phyloP scores from a whole-genome alignment of 2,888 invertebrate genomes.

The Endotricha flammealis region DNA sequence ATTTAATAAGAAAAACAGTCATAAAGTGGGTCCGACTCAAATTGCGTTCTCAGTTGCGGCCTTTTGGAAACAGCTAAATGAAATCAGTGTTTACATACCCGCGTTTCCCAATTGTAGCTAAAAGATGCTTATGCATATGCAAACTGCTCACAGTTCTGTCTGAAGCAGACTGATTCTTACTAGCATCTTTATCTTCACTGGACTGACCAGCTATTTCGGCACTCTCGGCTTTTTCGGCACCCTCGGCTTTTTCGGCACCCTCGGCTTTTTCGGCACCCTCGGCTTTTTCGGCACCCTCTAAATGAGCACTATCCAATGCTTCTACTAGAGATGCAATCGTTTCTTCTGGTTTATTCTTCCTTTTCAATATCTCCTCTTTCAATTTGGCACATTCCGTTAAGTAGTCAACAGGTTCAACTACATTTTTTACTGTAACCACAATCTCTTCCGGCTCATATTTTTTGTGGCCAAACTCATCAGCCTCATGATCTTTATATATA shows the following conservation, averaged over 20 bases:
- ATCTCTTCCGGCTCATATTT: slow-evolving; percentile 62
- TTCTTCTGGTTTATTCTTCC: slow-evolving; percentile 45
- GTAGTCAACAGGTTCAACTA: slow-evolving; percentile 40
- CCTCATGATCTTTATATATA: slow-evolving; percentile 63
- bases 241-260: slow-evolving; percentile 7
- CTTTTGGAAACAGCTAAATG: too few species aligned
- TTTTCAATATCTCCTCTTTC: slow-evolving; percentile 54
- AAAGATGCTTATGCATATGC: slow-evolving; percentile 68
- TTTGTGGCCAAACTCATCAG: slow-evolving; percentile 69
- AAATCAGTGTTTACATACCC: too few species aligned
- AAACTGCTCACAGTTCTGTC: slow-evolving; percentile 25
- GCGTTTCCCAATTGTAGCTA: slow-evolving; percentile 83
- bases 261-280: slow-evolving; percentile 6
- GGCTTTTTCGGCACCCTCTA: slow-evolving; percentile 23
- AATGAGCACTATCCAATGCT: slow-evolving; percentile 54
- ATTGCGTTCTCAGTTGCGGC: too few species aligned
- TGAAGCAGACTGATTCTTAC: too few species aligned
- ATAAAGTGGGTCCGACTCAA: too few species aligned
- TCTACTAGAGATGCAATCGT: slow-evolving; percentile 55
- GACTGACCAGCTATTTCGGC: too few species aligned
- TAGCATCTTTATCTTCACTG: too few species aligned
- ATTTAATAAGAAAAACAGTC: too few species aligned
- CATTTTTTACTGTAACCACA: slow-evolving; percentile 43
- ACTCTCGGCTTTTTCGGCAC: too few species aligned
- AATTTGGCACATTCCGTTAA: slow-evolving; percentile 61